Percentiles rank a stretch among this genome's conserved stretches.
Conservation (phyloP, 2,888 invertebrate species). For the Mystacides longicornis region DNA sequence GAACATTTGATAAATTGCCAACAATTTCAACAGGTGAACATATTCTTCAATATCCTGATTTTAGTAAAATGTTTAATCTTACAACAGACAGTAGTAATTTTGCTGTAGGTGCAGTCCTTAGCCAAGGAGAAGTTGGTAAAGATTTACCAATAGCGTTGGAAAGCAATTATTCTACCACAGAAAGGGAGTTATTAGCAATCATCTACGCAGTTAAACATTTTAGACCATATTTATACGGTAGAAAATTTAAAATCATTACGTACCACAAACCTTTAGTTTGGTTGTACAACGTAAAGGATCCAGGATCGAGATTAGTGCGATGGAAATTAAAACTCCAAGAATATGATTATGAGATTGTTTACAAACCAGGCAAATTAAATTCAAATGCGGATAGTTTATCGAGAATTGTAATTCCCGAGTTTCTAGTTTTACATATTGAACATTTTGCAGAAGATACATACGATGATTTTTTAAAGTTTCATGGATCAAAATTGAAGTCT, state of each 20-base stretch:
- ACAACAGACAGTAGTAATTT: neutral
- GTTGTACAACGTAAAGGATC: conserved; percentile 29
- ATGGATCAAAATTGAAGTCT: too few species aligned
- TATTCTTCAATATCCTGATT: neutral
- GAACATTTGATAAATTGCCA: conserved; percentile 4
- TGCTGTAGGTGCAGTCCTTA: neutral
- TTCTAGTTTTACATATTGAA: too few species aligned
- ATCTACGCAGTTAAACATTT: conserved; percentile 5
- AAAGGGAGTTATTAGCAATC: conserved; percentile 6
- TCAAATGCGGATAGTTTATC: conserved; percentile 28
- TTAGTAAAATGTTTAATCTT: neutral
- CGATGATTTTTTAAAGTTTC: too few species aligned
- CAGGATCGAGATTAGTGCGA: conserved; percentile 28
- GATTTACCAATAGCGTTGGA: conserved; percentile 23
- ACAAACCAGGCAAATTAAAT: conserved; percentile 30
- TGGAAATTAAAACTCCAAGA: conserved; percentile 31
- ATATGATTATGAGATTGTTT: conserved; percentile 28
- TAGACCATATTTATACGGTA: conserved; percentile 31
- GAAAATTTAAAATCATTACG: conserved; percentile 29
- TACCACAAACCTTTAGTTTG: conserved; percentile 29
- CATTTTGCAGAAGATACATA: too few species aligned
- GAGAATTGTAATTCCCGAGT: conserved; percentile 7
- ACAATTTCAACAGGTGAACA: neutral
- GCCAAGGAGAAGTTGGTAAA: conserved; percentile 20
- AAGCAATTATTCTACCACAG: conserved; percentile 1